Conservation (phyloP, 2,797 vertebrate species). For the Scleropages formosus region DNA sequence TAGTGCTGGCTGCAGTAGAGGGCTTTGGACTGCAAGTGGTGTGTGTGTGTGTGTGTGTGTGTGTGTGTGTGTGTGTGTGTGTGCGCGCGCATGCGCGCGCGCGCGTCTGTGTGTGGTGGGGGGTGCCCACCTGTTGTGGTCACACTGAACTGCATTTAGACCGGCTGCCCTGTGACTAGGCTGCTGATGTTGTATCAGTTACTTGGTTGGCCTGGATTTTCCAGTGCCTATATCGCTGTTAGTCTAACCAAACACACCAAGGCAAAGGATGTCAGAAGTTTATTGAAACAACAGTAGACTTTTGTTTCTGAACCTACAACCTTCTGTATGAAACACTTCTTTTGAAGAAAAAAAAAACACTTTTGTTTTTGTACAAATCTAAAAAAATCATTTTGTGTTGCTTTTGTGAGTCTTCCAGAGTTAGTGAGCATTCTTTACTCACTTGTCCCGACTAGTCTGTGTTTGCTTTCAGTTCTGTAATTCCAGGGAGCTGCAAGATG, state of each 20-base stretch:
- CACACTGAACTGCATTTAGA: constrained; percentile 6
- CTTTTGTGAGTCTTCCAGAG: constrained; percentile 10
- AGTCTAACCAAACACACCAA: too few relatives aligned
- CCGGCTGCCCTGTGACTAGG: neutral
- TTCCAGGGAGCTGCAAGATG: constrained; percentile 7
- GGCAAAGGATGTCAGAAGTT: too few relatives aligned
- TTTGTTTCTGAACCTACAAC: neutral
- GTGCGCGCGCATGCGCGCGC: too few relatives aligned
- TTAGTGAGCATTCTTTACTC: constrained; percentile 35
- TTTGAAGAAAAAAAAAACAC: too few relatives aligned
- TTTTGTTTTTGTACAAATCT: neutral
- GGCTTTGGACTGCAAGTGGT: neutral
- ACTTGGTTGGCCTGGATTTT: neutral
- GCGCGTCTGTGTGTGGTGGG: constrained; percentile 22
- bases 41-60: too few relatives aligned
- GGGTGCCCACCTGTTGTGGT: constrained; percentile 34
- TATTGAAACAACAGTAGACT: too few relatives aligned
- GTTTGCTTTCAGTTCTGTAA: constrained; percentile 20
- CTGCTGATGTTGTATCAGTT: neutral
- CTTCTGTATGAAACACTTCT: too few relatives aligned
- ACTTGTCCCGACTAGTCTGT: constrained; percentile 36
- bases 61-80: too few relatives aligned
- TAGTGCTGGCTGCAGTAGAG: constrained; percentile 6
- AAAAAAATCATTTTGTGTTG: neutral
- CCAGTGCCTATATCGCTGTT: neutral